Base-by-base conservation (phyloP, 2,888 invertebrate species). In the Brachyptera risi region DNA sequence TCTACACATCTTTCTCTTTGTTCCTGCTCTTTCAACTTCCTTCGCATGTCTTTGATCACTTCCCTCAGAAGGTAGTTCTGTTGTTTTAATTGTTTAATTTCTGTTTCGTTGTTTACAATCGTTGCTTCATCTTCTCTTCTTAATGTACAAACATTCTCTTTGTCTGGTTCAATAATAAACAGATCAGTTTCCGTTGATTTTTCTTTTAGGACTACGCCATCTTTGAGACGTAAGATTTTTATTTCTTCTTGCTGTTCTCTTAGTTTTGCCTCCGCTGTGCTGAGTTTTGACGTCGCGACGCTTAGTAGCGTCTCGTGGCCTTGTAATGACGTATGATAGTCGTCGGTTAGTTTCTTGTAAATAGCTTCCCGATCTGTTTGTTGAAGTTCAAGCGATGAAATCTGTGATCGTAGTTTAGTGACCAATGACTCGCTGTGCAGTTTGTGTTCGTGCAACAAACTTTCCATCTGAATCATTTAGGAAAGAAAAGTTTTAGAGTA, bases 21-120 rank as follows among this genome's bases (percentile, higher is more conserved):
- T 7, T 42, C 47, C 27, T 27, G 47, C 27, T 17, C 47, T 27
- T 31, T 58, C 3, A 26, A 5, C 42, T 49, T 58, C 37, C 49
- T 47, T 44, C 49, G 47, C 42, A 58, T 49, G 13, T 58, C 58
- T 31, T 58, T 58, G 23, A 58, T 58, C 5, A 58, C 47, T 26
- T 47, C 15, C n/a, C 31, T 58, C 49, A 58, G 27, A n/a, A 58
- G 17, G 11, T 49, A 19, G 19, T 58, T 58, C 47, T 58, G 58
- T 24, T 58, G 19, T 31, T 37, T 27, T 19, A 58, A 31, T 24
- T 47, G 26, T 15, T 27, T 13, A 17, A 51, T 15, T 15, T 49
- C 49, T 7, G 13, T 31, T 2, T 51, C 50, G n/a, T 42, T 42
- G 21, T 9, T 4, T 9, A 19, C 7, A 15, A 42, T 11, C n/a